Base-by-base conservation (phyloP, 1,140 invertebrate species). In the Alviniconcha marisindica region DNA sequence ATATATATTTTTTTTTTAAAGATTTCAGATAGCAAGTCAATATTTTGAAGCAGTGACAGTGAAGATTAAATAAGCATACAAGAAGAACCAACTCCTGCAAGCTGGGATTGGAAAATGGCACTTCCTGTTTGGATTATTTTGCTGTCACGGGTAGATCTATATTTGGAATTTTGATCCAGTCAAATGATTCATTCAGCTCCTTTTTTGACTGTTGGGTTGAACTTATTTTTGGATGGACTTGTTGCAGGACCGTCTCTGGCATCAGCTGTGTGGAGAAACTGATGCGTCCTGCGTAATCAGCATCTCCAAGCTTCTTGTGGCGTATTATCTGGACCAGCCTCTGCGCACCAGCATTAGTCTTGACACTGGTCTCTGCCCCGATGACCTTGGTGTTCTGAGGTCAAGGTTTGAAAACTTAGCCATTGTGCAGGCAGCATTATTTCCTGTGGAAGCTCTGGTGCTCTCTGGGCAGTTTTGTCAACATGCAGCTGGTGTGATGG, bases 181-280 rank as follows among this genome's bases (percentile, higher is more conserved):
- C 48, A 7, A 51, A 51, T 12, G 7, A 12, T 51, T 51, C 48
- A 51, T 10, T n/a, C 24, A 7, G 24, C 24, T 60, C 24, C 4
- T 24, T 60, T 38, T 40, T 40, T 66, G n/a, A n/a, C n/a, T n/a
- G n/a, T n/a, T n/a, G n/a, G n/a, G n/a, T n/a, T n/a, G n/a, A n/a
- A n/a, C n/a, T n/a, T n/a, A n/a, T n/a, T n/a, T n/a, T n/a, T n/a
- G n/a, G n/a, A n/a, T n/a, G n/a, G n/a, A n/a, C n/a, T n/a, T n/a
- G n/a, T 40, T 80, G 28, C 60, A 80, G 78, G n/a, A 56, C 73
- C 63, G 36, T 77, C 18, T 83, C 28, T 77, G 74, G 82, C 51
- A 60, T 2, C 51, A 33, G 15, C 44, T 86, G 36, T 60, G 78
- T n/a, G 56, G 14, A n/a, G 77, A 51, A 77, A 42, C 66, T 40